phyloP scores from a whole-genome alignment of 2,888 invertebrate species.

The Macaria notata region DNA sequence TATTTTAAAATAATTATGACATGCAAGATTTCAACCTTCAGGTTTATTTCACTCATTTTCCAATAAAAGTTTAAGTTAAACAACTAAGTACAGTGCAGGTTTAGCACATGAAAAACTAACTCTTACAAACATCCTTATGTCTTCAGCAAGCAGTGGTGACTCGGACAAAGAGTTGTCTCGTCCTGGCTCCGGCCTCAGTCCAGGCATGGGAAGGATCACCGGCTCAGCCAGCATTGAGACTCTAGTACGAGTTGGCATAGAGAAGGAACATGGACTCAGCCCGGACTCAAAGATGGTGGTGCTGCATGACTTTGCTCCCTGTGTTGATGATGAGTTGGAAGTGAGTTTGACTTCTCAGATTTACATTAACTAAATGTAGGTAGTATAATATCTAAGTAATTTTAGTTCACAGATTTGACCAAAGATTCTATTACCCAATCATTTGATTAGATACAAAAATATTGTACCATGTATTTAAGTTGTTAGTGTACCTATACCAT shows the following conservation, averaged over 20 bases:
- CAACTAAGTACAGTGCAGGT: too few species aligned
- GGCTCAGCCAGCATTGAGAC: constrained; percentile 97
- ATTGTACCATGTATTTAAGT: neutral
- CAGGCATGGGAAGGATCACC: constrained; percentile 95
- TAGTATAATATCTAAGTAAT: too few species aligned
- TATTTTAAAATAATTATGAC: too few species aligned
- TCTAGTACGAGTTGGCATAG: constrained; percentile 93
- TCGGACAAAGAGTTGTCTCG: constrained; percentile 88
- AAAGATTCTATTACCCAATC: too few species aligned
- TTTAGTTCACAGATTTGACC: too few species aligned
- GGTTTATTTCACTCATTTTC: too few species aligned
- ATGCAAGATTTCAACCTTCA: too few species aligned
- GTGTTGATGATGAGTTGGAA: constrained; percentile 96
- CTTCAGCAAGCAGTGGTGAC: constrained; percentile 87
- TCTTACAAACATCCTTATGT: too few species aligned
- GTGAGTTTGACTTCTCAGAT: constrained; percentile 58
- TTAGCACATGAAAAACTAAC: too few species aligned
- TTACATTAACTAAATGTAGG: too few species aligned
- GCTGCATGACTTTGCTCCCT: constrained; percentile 96
- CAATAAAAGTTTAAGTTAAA: too few species aligned
- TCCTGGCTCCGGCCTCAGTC: constrained; percentile 84
- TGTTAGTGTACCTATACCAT: neutral
- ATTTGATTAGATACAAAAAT: too few species aligned
- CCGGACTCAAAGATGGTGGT: constrained; percentile 98
- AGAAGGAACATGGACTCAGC: constrained; percentile 95